A percentile compares a stretch with the other conserved stretches of the same genome.
These are phyloP conservation scores for Gerris lacustris DNA, from an alignment of 2,888 invertebrate species.

Conservation along the genomic window DNA sequence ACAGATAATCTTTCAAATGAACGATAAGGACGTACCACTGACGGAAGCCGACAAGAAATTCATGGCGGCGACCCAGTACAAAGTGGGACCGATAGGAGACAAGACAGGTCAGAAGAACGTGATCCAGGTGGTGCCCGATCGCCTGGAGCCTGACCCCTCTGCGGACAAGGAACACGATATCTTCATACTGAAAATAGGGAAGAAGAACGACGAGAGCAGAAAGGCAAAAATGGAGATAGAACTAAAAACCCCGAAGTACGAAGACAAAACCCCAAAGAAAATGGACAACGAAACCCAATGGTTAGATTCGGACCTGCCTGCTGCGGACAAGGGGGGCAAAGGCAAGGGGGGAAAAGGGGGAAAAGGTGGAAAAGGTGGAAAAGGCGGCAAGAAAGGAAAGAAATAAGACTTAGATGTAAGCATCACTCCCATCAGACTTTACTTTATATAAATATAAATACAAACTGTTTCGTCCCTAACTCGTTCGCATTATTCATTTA, in stretches of 20 bases:
- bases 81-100: neutral
- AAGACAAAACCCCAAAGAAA: slow-evolving; percentile 2
- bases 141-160: neutral
- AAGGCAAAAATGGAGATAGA: slow-evolving; percentile 10
- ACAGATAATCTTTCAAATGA: slow-evolving; percentile 10
- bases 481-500: too few relatives aligned
- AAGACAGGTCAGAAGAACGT: neutral
- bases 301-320: neutral
- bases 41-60: neutral
- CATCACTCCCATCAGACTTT: too few relatives aligned
- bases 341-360: neutral
- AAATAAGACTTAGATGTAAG: neutral
- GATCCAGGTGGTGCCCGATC: neutral
- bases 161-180: neutral
- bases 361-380: slow-evolving; percentile 9
- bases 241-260: slow-evolving; percentile 5
- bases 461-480: too few relatives aligned
- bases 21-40: neutral
- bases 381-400: slow-evolving; percentile 7
- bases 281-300: slow-evolving; percentile 4
- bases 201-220: neutral
- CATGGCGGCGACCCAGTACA: neutral
- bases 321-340: neutral
- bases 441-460: too few relatives aligned
- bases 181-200: slow-evolving; percentile 3